These are phyloP conservation scores for Platyscapa corneri DNA, from an alignment of 1,140 invertebrate species.

Conservation along the genomic window DNA sequence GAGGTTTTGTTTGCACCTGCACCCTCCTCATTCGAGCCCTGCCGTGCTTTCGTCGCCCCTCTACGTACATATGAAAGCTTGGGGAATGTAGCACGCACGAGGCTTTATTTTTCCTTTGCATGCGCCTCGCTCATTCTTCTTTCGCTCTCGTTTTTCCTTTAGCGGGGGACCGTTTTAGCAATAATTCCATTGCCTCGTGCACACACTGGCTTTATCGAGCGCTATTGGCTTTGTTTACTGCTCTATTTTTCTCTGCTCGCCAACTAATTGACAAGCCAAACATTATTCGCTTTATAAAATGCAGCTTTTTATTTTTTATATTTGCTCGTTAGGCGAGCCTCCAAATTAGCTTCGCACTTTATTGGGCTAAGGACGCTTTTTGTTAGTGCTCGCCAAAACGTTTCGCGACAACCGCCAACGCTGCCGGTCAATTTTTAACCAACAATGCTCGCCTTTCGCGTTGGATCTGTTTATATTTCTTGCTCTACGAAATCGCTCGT, in stretches of 20 bases:
- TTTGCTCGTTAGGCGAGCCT: no score
- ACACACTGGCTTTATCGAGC: not conserved
- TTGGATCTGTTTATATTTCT: not conserved
- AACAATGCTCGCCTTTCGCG: not conserved
- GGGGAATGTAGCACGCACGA: not conserved
- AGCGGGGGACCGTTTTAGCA: not conserved
- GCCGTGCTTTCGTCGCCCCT: not conserved
- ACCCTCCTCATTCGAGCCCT: not conserved
- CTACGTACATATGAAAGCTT: no score
- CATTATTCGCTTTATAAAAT: not conserved
- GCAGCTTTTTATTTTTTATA: no score
- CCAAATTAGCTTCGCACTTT: no score
- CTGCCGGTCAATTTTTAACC: not conserved
- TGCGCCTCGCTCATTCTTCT: not conserved
- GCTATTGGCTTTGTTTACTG: not conserved
- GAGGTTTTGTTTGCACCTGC: slow-evolving; percentile 52
- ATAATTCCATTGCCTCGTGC: not conserved
- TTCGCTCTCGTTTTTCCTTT: not conserved
- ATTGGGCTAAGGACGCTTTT: no score
- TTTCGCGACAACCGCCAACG: not conserved
- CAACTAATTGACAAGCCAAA: not conserved
- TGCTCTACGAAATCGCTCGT: not conserved
- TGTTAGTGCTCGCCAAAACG: not conserved
- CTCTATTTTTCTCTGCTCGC: not conserved
- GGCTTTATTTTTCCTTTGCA: not conserved